Percentiles rank a stretch among this genome's conserved stretches.
These are phyloP conservation scores for Apaloderma vittatum DNA, from an alignment of 2,113 vertebrate genomes.

Conservation along the genomic window DNA sequence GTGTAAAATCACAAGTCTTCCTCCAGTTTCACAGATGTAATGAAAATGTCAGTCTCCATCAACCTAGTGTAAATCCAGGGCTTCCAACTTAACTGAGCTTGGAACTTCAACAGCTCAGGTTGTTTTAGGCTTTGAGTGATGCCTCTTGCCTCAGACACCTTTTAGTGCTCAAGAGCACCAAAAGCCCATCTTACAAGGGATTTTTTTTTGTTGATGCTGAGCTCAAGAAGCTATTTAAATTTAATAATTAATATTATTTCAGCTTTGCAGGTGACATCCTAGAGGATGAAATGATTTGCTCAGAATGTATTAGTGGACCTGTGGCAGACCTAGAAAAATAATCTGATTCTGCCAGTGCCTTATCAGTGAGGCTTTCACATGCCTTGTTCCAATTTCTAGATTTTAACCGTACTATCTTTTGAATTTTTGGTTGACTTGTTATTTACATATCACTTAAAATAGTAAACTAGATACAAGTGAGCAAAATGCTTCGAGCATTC, in stretches of 20 bases:
- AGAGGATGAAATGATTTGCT: neutral
- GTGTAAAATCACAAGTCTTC: neutral
- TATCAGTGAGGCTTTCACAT: neutral
- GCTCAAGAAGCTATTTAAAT: neutral
- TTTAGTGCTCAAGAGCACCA: neutral
- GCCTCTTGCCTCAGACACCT: neutral
- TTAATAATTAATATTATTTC: neutral
- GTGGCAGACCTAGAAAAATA: neutral
- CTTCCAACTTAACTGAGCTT: neutral
- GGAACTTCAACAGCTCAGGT: neutral
- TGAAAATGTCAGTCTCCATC: neutral
- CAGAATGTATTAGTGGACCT: neutral
- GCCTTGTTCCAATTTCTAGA: neutral
- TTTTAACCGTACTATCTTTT: neutral
- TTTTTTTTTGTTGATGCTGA: neutral
- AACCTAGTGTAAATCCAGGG: neutral
- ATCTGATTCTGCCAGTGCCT: neutral
- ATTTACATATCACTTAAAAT: constrained; percentile 28
- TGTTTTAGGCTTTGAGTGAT: neutral
- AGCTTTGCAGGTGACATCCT: neutral
- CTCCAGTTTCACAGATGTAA: neutral
- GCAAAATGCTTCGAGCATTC: neutral
- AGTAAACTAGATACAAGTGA: constrained; percentile 2
- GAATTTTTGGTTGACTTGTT: neutral
- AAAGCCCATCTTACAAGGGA: neutral